phyloP scores from a whole-genome alignment of 2,797 vertebrate genomes.

The Pampus argenteus region DNA sequence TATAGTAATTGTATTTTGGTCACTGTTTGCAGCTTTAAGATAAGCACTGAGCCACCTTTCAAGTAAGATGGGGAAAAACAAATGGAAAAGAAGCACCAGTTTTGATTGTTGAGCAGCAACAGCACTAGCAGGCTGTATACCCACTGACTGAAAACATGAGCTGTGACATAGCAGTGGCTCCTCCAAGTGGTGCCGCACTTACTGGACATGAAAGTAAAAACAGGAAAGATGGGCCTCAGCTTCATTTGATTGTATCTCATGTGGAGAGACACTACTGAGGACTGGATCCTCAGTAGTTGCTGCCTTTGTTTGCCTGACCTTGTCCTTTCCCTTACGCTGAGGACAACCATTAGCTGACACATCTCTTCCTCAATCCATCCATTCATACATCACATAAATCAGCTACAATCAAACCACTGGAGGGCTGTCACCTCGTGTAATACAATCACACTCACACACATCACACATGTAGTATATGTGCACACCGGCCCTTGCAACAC shows the following conservation, averaged over 20 bases:
- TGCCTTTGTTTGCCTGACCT: slow-evolving; percentile 42
- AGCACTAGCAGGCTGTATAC: slow-evolving; percentile 4
- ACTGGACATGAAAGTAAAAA: slow-evolving; percentile 6
- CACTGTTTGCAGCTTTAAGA: slow-evolving; percentile 42
- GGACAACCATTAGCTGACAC: slow-evolving; percentile 23
- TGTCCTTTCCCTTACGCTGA: slow-evolving; percentile 43
- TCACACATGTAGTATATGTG: neutral
- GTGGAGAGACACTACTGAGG: neutral
- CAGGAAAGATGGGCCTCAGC: neutral
- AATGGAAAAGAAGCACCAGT: neutral
- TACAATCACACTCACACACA: slow-evolving; percentile 21
- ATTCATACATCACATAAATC: slow-evolving; percentile 53
- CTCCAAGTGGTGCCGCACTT: slow-evolving; percentile 63
- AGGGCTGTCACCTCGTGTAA: slow-evolving; percentile 23
- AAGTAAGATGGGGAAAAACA: slow-evolving; percentile 24
- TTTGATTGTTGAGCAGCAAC: slow-evolving; percentile 5
- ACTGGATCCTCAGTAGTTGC: neutral
- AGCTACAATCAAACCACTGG: slow-evolving; percentile 29
- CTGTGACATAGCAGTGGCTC: slow-evolving; percentile 57
- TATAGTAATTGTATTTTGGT: slow-evolving; percentile 54
- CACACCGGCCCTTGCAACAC: slow-evolving; percentile 19
- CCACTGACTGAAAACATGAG: slow-evolving; percentile 2
- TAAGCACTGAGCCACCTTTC: slow-evolving; percentile 19
- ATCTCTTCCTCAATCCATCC: slow-evolving; percentile 26
- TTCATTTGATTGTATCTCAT: neutral